These are phyloP conservation scores for Sialis fuliginosa DNA, from an alignment of 2,888 invertebrate genomes.

Conservation along the genomic window DNA sequence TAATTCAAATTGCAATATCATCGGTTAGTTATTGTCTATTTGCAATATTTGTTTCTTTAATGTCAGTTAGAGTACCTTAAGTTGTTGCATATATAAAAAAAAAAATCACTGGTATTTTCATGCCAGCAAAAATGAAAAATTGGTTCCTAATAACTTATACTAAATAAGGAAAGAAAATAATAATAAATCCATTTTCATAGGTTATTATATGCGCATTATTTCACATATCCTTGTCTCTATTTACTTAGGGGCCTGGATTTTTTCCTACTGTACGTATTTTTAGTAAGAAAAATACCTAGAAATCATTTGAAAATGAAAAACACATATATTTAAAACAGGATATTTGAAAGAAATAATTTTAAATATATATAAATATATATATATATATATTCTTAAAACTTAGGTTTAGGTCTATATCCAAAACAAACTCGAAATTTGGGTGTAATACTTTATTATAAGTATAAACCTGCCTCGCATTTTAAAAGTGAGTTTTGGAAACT, in stretches of 20 bases:
- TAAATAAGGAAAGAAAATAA: conserved; percentile 16
- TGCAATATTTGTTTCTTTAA: no score
- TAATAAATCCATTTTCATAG: no score
- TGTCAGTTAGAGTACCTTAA: no score
- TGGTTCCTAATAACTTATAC: conserved; percentile 29
- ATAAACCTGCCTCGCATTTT: conserved; percentile 50
- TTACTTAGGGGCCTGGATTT: no score
- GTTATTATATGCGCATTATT: no score
- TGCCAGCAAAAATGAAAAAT: conserved; percentile 24
- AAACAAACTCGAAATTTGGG: conserved; percentile 31
- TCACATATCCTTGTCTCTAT: no score
- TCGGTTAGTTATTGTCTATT: not conserved
- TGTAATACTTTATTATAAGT: conserved; percentile 23
- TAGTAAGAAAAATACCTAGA: no score
- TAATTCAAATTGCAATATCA: not conserved
- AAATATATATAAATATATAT: conserved; percentile 16
- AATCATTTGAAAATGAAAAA: not conserved
- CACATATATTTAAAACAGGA: conserved; percentile 3
- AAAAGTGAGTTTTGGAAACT: conserved; percentile 52
- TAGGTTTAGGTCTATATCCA: conserved; percentile 29
- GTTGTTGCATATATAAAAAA: no score
- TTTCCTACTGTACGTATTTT: no score
- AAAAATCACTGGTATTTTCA: conserved; percentile 15
- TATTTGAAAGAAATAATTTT: conserved; percentile 24
- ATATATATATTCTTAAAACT: conserved; percentile 16